A percentile compares a stretch with the other conserved stretches of the same genome.
Evolutionary conservation across 1,140 invertebrate species (phyloP).

Genomic region (Aphelinus certus): DNA sequence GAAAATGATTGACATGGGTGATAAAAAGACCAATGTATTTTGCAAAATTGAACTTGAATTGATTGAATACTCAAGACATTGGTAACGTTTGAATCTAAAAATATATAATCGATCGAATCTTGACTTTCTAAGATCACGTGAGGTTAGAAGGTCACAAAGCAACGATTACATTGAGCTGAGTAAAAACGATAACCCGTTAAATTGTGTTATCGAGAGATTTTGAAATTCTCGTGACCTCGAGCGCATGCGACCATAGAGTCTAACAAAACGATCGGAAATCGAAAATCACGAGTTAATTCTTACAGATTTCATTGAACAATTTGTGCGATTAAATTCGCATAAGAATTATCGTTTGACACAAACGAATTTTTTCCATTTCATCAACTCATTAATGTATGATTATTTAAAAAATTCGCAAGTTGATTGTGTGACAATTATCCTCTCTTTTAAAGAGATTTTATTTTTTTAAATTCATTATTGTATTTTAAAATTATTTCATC

Average conservation of each 20-base stretch:
- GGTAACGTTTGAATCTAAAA: neutral
- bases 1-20: no score
- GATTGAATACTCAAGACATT: no score
- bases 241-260: neutral
- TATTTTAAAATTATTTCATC: neutral
- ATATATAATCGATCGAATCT: constrained; percentile 13
- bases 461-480: constrained; percentile 9
- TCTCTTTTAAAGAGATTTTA: constrained; percentile 4
- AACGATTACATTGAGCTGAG: constrained; percentile 26
- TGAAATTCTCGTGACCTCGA: constrained; percentile 17
- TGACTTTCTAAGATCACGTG: constrained; percentile 46
- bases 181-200: constrained; percentile 43
- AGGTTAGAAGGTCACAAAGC: constrained; percentile 47
- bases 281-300: neutral
- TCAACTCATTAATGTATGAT: neutral
- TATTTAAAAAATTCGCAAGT: neutral
- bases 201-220: constrained; percentile 46
- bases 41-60: no score
- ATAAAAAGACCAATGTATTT: no score
- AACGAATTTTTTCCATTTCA: constrained; percentile 6
- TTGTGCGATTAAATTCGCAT: neutral
- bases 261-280: neutral
- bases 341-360: constrained; percentile 1
- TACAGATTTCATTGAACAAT: neutral
- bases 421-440: neutral